These are phyloP conservation scores for Elephas maximus DNA, from an alignment of 2,113 vertebrate genomes.

Conservation along the genomic window DNA sequence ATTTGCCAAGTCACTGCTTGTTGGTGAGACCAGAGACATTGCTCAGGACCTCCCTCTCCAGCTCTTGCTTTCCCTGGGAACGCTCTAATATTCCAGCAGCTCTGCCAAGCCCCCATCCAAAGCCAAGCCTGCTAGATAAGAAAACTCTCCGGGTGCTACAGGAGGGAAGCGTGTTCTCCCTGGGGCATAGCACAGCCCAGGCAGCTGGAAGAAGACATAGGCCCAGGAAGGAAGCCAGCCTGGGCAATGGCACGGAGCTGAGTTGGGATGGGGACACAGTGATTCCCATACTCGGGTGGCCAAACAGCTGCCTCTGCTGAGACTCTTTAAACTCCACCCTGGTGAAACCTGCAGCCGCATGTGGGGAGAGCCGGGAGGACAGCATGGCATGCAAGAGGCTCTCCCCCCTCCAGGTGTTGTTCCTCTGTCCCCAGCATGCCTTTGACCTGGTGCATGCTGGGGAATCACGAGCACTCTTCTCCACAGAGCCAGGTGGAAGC, in stretches of 20 bases:
- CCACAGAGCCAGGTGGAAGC: constrained; percentile 90
- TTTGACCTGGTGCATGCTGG: constrained; percentile 88
- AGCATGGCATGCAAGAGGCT: constrained; percentile 90
- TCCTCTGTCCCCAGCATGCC: constrained; percentile 89
- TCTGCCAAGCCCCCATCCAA: neutral
- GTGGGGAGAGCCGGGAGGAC: constrained; percentile 87
- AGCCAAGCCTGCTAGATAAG: neutral
- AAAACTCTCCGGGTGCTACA: neutral
- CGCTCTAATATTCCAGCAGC: neutral
- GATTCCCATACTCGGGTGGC: constrained; percentile 82
- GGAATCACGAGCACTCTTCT: constrained; percentile 80
- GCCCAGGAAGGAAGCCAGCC: constrained; percentile 9
- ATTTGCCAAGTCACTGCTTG: neutral
- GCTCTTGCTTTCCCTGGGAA: neutral
- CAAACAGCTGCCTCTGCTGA: constrained; percentile 90
- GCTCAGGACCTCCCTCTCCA: neutral
- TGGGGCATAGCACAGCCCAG: neutral
- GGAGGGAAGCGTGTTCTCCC: neutral
- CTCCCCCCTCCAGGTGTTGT: constrained; percentile 86
- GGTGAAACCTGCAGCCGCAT: constrained; percentile 90
- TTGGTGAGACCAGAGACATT: neutral
- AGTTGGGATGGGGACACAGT: constrained; percentile 68
- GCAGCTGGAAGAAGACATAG: constrained; percentile 28
- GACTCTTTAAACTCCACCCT: constrained; percentile 92
- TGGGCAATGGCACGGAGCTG: constrained; percentile 38